Conservation (phyloP, 1,140 invertebrate species). For the Globodera ellingtonae region DNA sequence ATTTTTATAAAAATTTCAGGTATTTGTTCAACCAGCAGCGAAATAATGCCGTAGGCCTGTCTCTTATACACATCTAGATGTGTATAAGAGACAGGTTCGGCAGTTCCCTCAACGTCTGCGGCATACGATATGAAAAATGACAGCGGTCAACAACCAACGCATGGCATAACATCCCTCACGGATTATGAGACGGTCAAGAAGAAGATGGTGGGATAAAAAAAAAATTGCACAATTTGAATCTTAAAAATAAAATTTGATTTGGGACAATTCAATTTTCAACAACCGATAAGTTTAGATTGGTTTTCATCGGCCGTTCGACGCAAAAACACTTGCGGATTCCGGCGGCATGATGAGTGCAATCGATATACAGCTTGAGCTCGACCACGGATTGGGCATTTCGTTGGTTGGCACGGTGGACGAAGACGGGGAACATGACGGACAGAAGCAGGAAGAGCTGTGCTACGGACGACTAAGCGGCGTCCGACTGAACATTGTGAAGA, state of each 20-base stretch:
- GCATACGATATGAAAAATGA: too few relatives aligned
- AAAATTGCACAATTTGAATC: too few relatives aligned
- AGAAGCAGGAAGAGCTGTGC: constrained; percentile 79
- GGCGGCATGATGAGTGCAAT: background rate
- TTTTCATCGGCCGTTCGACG: background rate
- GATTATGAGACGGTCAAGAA: too few relatives aligned
- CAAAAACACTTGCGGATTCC: background rate
- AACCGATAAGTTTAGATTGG: background rate
- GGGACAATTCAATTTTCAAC: background rate
- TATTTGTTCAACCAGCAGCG: background rate
- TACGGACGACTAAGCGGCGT: constrained; percentile 72
- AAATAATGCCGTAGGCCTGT: background rate
- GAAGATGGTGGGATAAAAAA: too few relatives aligned
- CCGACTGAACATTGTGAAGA: constrained; percentile 73
- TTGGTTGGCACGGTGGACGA: constrained; percentile 72
- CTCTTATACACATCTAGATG: too few relatives aligned
- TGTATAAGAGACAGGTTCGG: too few relatives aligned
- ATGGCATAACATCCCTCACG: too few relatives aligned
- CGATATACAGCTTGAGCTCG: constrained; percentile 9
- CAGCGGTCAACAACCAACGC: too few relatives aligned
- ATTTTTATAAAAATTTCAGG: background rate
- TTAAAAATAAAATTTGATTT: background rate
- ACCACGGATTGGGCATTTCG: constrained; percentile 78
- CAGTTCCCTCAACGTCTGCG: background rate
- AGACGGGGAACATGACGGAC: background rate